Conservation (phyloP, 1,140 invertebrate genomes). For the Meloidogyne floridensis region DNA sequence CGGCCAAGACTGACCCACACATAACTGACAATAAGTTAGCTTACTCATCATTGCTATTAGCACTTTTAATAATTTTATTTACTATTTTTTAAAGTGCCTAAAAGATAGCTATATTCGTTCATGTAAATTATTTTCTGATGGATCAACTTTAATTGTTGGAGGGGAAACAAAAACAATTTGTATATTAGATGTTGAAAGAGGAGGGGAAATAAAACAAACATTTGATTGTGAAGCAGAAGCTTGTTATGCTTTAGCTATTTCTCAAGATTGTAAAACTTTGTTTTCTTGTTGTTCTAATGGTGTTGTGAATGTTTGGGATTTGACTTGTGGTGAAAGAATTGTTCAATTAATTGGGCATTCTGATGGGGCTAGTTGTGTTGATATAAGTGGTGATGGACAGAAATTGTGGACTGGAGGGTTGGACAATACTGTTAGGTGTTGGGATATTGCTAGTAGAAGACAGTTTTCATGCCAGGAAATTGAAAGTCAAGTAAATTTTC, state of each 20-base stretch:
- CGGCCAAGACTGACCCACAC: no score
- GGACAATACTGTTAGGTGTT: slow-evolving; percentile 93
- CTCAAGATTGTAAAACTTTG: slow-evolving; percentile 91
- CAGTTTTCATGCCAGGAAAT: slow-evolving; percentile 73
- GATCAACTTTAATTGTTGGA: slow-evolving; percentile 89
- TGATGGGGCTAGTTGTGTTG: slow-evolving; percentile 92
- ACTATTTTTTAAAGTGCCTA: slow-evolving; percentile 73
- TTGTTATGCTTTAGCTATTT: slow-evolving; percentile 94
- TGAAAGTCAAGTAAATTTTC: slow-evolving; percentile 66
- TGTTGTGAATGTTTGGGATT: slow-evolving; percentile 91
- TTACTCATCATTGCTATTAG: no score
- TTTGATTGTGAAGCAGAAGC: slow-evolving; percentile 93
- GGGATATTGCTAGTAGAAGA: slow-evolving; percentile 86
- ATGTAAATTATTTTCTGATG: slow-evolving; percentile 93
- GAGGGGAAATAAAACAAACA: slow-evolving; percentile 81
- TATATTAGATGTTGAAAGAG: slow-evolving; percentile 88
- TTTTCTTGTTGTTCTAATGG: slow-evolving; percentile 94
- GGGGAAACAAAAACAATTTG: slow-evolving; percentile 92
- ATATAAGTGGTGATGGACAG: slow-evolving; percentile 91
- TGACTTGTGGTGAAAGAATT: slow-evolving; percentile 87
- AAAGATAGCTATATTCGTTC: slow-evolving; percentile 95
- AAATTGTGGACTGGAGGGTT: slow-evolving; percentile 94
- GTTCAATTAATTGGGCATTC: slow-evolving; percentile 86
- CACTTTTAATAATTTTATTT: no score
- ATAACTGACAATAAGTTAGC: no score